These are phyloP conservation scores for Proterorhinus semilunaris DNA, from an alignment of 2,113 vertebrate genomes.

Conservation along the genomic window DNA sequence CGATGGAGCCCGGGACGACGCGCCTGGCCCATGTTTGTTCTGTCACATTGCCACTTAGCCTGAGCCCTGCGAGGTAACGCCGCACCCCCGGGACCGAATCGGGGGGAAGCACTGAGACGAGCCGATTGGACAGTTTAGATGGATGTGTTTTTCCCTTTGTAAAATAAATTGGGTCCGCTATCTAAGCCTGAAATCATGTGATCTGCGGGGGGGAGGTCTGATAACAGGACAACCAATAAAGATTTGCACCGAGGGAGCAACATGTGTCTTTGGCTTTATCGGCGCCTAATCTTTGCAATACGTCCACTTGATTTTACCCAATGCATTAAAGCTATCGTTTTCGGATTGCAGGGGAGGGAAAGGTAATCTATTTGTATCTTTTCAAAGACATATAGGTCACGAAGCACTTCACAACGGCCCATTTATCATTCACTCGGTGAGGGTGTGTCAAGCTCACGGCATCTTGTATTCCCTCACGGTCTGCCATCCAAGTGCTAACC, in stretches of 20 bases:
- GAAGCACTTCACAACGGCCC: too few relatives aligned
- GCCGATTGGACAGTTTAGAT: not conserved
- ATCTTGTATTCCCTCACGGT: too few relatives aligned
- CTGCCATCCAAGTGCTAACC: too few relatives aligned
- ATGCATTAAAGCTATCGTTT: not conserved
- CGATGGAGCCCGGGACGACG: slow-evolving; percentile 5
- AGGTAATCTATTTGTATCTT: too few relatives aligned
- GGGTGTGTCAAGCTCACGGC: too few relatives aligned
- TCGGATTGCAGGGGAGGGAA: too few relatives aligned
- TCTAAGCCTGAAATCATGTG: not conserved
- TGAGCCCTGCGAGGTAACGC: slow-evolving; percentile 6
- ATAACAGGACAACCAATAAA: not conserved
- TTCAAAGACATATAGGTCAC: too few relatives aligned
- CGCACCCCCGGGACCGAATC: slow-evolving; percentile 4
- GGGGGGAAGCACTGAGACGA: not conserved
- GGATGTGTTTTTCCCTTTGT: not conserved
- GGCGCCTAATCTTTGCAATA: not conserved
- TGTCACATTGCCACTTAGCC: slow-evolving; percentile 20
- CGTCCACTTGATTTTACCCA: not conserved
- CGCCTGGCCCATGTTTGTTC: slow-evolving; percentile 27
- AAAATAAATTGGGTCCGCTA: not conserved
- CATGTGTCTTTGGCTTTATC: not conserved
- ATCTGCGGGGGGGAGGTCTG: not conserved
- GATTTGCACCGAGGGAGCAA: not conserved
- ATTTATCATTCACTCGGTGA: too few relatives aligned